Conservation (phyloP, 1,140 invertebrate genomes). For the Oryctes rhinoceros region DNA sequence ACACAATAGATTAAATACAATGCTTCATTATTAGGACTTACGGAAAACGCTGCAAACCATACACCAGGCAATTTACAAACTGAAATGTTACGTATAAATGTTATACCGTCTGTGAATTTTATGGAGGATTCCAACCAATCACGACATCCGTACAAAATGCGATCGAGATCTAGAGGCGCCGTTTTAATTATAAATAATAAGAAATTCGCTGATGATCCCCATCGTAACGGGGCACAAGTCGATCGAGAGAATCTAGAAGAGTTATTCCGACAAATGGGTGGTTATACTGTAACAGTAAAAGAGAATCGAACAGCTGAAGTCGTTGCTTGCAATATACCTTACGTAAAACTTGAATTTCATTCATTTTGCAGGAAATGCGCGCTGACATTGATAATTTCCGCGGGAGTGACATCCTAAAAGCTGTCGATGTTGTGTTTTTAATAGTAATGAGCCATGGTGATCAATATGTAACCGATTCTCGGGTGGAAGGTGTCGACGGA, state of each 20-base stretch:
- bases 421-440: neutral
- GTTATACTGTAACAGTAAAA: constrained; percentile 10
- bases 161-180: constrained; percentile 11
- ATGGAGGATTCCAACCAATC: neutral
- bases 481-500: constrained; percentile 27
- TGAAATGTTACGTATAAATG: neutral
- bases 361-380: neutral
- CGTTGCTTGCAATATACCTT: neutral
- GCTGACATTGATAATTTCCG: neutral
- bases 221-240: constrained; percentile 14
- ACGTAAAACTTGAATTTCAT: neutral
- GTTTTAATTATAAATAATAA: constrained; percentile 39
- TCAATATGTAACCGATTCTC: constrained; percentile 22
- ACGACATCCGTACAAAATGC: constrained; percentile 29
- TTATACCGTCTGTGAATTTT: neutral
- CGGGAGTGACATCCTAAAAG: neutral
- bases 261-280: constrained; percentile 40
- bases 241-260: constrained; percentile 29
- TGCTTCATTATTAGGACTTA: constrained; percentile 2
- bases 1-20: neutral
- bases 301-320: neutral
- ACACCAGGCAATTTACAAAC: neutral
- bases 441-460: constrained; percentile 22
- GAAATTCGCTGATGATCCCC: neutral
- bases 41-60: neutral